Evolutionary conservation across 2,113 vertebrate species (phyloP).

Genomic region (Cairina moschata): DNA sequence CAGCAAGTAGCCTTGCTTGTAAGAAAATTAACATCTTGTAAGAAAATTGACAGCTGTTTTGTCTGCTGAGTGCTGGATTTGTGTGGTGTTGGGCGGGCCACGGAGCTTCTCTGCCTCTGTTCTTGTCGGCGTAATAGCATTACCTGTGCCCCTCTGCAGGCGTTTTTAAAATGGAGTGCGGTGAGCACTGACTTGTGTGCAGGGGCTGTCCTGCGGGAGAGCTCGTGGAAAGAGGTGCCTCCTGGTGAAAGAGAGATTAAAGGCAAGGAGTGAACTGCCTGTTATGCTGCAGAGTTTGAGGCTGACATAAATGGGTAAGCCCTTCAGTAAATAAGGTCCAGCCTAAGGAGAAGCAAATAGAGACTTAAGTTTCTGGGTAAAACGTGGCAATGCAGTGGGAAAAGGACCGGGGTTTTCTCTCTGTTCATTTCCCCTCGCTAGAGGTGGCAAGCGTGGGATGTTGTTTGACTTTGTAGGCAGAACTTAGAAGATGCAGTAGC

Average conservation of each 20-base stretch:
- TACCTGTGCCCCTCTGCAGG: background rate
- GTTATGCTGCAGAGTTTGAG: background rate
- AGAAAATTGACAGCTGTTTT: background rate
- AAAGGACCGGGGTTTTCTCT: background rate
- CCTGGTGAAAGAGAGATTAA: background rate
- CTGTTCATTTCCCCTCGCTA: background rate
- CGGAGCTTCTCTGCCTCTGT: background rate
- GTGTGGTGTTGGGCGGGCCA: background rate
- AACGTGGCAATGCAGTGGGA: background rate
- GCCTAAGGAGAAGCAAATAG: background rate
- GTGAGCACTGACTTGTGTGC: accelerated
- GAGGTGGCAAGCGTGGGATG: background rate
- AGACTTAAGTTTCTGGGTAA: background rate
- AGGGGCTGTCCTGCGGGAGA: background rate
- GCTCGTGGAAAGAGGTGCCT: background rate
- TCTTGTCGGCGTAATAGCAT: background rate
- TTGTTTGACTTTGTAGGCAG: background rate
- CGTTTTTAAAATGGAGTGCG: background rate
- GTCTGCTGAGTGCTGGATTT: background rate
- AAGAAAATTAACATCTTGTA: background rate
- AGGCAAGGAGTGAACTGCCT: background rate
- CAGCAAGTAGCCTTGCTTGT: background rate
- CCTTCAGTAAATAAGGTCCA: background rate
- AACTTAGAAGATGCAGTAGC: background rate
- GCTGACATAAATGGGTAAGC: background rate